Base-by-base conservation (phyloP, 2,888 invertebrate species). In the Polydrusus pterygomalis region DNA sequence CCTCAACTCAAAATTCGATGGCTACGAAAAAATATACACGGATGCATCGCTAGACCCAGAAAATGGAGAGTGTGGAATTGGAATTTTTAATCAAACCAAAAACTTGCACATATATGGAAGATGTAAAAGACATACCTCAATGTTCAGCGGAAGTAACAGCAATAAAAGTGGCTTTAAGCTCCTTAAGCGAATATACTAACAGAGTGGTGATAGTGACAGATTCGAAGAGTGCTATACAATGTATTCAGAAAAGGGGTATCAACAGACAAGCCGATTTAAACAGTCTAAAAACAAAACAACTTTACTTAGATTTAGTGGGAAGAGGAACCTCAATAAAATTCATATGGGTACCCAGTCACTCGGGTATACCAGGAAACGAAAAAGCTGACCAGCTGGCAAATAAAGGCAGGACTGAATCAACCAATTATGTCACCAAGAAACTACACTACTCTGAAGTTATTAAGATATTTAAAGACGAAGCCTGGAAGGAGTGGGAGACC, bases 41-140 rank as follows among this genome's bases (percentile, higher is more conserved):
- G 9, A 10, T 34, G 60, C 60, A 15, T 34, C 60, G 9, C 15
- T 62, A 34, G 60, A 38, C 10, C 60, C 60, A 17, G 10, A 34
- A 38, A 62, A 10, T 6, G n/a, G 6, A 13, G 6, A 7, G 2
- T 62, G 60, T 40, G 60, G 60, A 13, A 38, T 38, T 62, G 60
- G 60, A 7, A 17, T 62, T 1, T 62, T n/a, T 15, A 38, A 15
- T 38, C 13, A 62, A 17, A 15, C 34, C 3, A 13, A 6, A 11
- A 40, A 62, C 34, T 9, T 62, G 10, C 8, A 5, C 9, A 38
- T 18, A 17, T 34, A 11, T 5, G 38, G 40, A 15, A 62, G 11
- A 17, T 38, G n/a, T 11, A 34, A 9, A 15, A 25, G 15, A 2
- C 1, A 62, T 11, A 62, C 60, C 1, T 17, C 15, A 15, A 62